Evolutionary conservation across 1,140 invertebrate genomes (phyloP), one percentile per base, ranked within the genome.

Genomic region (Pachyrhynchus sulphureomaculatus): DNA sequence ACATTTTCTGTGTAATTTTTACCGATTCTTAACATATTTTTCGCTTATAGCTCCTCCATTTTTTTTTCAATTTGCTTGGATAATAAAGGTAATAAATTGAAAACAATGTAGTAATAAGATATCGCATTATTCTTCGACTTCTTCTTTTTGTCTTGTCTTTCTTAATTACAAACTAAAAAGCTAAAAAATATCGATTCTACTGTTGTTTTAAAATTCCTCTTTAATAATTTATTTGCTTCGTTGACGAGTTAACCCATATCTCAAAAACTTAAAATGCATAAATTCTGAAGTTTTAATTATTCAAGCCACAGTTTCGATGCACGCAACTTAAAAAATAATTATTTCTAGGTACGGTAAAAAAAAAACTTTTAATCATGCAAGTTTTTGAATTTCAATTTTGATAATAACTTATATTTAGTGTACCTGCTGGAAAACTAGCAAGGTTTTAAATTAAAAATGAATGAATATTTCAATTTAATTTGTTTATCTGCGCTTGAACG

Each of bases 221-320:
- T 58, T 48, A 37, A 57, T 64, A 64, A 64, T 64, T 64, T 56
- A 64, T 64, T 59, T 59, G 58, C 37, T 41, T 24, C 58, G 62
- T 59, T 64, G 55, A 61, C 58, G 62, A 58, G 55, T 53, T 54
- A 55, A 56, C 60, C 53, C 62, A 64, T 64, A 59, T 64, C 55
- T 64, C 55, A 64, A 64, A 64, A 64, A 64, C 39, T 54, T 44
- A 57, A 64, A 64, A 64, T 57, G 54, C 62, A 64, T 64, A 64
- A 64, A 64, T 64, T 64, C 55, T 64, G 49, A 54, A 53, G 48
- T 59, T 64, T 64, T 64, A 64, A 64, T 64, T 64, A 64, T 64
- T 64, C 62, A 64, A 37, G 49, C 42, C 24, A 29, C 55, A 64
- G 49, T 57, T 58, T 57, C 26, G 42, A 53, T 54, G 49, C 62